Base-by-base conservation (phyloP, 2,888 invertebrate species). In the Subacronicta megacephala region DNA sequence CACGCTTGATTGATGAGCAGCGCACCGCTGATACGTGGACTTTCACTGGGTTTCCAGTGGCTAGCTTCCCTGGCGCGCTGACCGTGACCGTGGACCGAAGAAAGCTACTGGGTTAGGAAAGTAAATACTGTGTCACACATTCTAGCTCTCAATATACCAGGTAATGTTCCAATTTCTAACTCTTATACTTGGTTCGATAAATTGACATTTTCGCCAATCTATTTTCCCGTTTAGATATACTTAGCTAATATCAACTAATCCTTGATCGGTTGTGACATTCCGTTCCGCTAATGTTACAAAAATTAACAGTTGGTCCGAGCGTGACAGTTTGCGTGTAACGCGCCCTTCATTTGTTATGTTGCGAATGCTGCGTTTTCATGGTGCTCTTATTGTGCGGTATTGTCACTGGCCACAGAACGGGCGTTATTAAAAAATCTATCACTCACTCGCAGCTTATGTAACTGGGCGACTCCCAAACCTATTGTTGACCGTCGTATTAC, bases 81-180 rank as follows among this genome's bases (percentile, higher is more conserved):
- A 68, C 83, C 81, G 75, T 80, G 82, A 81, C 82, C 74, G 58
- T 45, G 49, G 55, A 50, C 1, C 49, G 42, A 80, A 72, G 81
- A 84, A 84, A 84, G 83, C 73, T 72, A 81, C 58, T 78, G 50
- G 78, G 75, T 64, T 77, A 77, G 41, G 82, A 84, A 83, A 85
- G 81, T 78, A 70, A 72, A 68, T 49, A 67, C 50, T 56, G 56
- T 66, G 36, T 49, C 44, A 51, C 29, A 52, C 49, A 49, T 41
- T 33, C 18, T 35, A 23, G 5, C 2, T n/a, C 1, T 0, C 13
- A 29, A 37, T 6, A 17, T 17, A 7, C 9, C 16, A 16, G 41
- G 15, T 33, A 56, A 33, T 35, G 16, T 0, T 12, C 5, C 1
- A 33, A 50, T 37, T 64, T 37, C n/a, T 45, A 36, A 16, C 7